Percentiles rank a stretch among this genome's conserved stretches.
phyloP scores from a whole-genome alignment of 2,888 invertebrate genomes.

The Lasioglossum malachurum region DNA sequence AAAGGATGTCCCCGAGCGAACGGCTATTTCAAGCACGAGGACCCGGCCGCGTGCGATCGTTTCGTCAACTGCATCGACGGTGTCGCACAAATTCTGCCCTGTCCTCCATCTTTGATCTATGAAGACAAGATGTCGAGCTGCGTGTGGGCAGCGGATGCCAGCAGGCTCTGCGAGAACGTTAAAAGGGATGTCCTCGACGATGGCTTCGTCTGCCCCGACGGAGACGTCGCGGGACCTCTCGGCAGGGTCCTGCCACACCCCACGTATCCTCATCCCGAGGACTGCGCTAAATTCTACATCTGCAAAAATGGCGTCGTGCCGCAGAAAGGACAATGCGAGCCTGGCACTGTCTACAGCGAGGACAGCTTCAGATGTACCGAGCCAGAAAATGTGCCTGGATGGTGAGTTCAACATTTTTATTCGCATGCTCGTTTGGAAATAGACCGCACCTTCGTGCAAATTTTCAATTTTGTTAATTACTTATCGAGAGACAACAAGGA shows the following conservation, averaged over 20 bases:
- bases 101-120: slow-evolving; percentile 91
- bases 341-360: slow-evolving; percentile 92
- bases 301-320: slow-evolving; percentile 92
- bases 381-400: slow-evolving; percentile 91
- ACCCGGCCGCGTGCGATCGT: slow-evolving; percentile 90
- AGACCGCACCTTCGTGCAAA: neutral
- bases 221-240: slow-evolving; percentile 88
- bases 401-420: slow-evolving; percentile 85
- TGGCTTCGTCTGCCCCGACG: slow-evolving; percentile 92
- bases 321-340: slow-evolving; percentile 90
- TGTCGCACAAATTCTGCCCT: slow-evolving; percentile 88
- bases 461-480: neutral
- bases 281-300: slow-evolving; percentile 94
- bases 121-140: slow-evolving; percentile 91
- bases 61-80: slow-evolving; percentile 93
- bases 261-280: slow-evolving; percentile 91
- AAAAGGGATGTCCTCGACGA: slow-evolving; percentile 89
- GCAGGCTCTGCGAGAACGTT: slow-evolving; percentile 86
- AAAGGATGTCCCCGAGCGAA: slow-evolving; percentile 92
- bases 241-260: slow-evolving; percentile 91
- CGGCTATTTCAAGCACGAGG: slow-evolving; percentile 91
- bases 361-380: slow-evolving; percentile 91
- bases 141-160: slow-evolving; percentile 90
- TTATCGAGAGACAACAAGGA: neutral
- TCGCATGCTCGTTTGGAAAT: neutral